Conservation (phyloP, 2,888 invertebrate species). For the Drosophila paramelanica region DNA sequence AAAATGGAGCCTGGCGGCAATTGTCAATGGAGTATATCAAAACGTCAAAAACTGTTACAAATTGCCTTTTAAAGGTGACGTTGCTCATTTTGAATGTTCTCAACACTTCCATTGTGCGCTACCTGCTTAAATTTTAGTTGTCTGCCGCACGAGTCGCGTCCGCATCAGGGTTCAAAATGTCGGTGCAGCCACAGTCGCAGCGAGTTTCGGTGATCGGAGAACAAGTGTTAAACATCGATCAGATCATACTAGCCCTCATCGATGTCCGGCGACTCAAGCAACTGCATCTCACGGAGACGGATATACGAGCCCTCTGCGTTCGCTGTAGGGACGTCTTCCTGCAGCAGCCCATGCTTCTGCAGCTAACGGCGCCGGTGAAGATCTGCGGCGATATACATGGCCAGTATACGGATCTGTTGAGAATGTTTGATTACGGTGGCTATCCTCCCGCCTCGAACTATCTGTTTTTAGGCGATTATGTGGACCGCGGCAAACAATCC, state of each 20-base stretch:
- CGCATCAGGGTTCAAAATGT: conserved; percentile 8
- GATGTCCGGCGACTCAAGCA: conserved; percentile 50
- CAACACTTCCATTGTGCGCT: conserved; percentile 8
- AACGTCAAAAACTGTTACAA: conserved; percentile 3
- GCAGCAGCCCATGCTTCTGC: conserved; percentile 55
- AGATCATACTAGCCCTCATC: conserved; percentile 46
- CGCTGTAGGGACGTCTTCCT: conserved; percentile 49
- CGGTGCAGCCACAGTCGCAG: neutral
- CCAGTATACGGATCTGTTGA: conserved; percentile 86
- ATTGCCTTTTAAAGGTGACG: conserved; percentile 11
- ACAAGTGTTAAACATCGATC: conserved; percentile 33
- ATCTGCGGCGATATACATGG: conserved; percentile 57
- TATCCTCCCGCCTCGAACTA: conserved; percentile 99
- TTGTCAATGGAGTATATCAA: conserved; percentile 32
- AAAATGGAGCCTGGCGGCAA: conserved; percentile 8
- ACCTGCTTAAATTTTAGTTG: conserved; percentile 34
- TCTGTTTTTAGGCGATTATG: conserved; percentile 98
- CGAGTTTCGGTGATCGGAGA: conserved; percentile 26
- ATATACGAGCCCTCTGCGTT: conserved; percentile 39
- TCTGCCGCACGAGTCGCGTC: conserved; percentile 16
- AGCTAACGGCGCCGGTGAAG: conserved; percentile 68
- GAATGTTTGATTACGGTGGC: conserved; percentile 98
- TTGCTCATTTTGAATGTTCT: conserved; percentile 19
- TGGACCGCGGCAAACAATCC: conserved; percentile 98
- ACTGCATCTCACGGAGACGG: conserved; percentile 48